These are phyloP conservation scores for Epinotia demarniana DNA, from an alignment of 2,888 invertebrate species.

Conservation along the genomic window DNA sequence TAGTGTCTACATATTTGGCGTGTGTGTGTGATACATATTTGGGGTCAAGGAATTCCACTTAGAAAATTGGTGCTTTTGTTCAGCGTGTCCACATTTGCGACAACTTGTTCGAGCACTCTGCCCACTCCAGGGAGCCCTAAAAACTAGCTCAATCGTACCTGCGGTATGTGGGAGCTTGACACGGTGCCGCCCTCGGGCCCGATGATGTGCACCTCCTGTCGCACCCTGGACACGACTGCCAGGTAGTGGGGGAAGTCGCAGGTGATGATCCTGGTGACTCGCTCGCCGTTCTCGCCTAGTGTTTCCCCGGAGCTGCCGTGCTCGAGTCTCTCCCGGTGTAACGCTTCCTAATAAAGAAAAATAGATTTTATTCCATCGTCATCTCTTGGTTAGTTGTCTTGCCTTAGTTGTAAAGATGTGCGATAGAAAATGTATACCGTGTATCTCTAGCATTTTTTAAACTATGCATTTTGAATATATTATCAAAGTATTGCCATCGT, in stretches of 20 bases:
- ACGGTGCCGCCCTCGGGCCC: constrained; percentile 99
- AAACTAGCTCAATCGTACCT: constrained; percentile 65
- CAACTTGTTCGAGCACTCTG: too few species aligned
- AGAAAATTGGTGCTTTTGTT: too few species aligned
- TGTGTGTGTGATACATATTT: too few species aligned
- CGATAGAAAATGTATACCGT: not conserved
- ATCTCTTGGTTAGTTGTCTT: not conserved
- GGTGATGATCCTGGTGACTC: constrained; percentile 97
- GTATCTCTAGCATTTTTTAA: too few species aligned
- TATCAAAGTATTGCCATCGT: too few species aligned
- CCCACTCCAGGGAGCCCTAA: too few species aligned
- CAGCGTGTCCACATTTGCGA: too few species aligned
- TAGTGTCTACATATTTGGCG: too few species aligned
- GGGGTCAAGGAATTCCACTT: too few species aligned
- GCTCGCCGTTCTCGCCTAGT: constrained; percentile 88
- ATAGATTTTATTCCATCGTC: not conserved
- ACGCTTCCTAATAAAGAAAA: constrained; percentile 88
- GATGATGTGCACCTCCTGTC: constrained; percentile 98
- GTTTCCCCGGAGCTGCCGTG: constrained; percentile 82
- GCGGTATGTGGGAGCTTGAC: constrained; percentile 95
- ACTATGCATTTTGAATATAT: too few species aligned
- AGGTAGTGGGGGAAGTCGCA: constrained; percentile 99
- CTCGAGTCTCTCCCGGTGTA: constrained; percentile 95
- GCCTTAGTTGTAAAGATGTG: not conserved
- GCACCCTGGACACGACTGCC: constrained; percentile 96